A percentile compares a stretch with the other conserved stretches of the same genome.
Evolutionary conservation across 2,888 invertebrate species (phyloP).

Genomic region (Criorhina ranunculi): DNA sequence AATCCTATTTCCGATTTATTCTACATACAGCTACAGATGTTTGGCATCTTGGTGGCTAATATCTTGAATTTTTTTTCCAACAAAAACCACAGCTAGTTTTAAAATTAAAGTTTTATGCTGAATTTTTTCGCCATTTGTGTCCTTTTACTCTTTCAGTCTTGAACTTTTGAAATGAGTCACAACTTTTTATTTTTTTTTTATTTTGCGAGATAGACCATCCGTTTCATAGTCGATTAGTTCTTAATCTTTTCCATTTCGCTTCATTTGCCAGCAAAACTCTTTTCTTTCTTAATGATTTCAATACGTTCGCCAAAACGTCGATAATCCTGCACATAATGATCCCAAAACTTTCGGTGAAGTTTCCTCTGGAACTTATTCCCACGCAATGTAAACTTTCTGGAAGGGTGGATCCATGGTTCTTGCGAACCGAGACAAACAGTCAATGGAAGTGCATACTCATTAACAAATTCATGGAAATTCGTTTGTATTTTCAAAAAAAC

Average conservation of each 20-base stretch:
- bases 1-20: too few species aligned
- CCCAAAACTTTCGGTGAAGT: conserved; percentile 24
- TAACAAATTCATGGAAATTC: background rate
- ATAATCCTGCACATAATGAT: conserved; percentile 57
- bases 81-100: too few species aligned
- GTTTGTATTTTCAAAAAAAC: too few species aligned
- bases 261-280: conserved; percentile 40
- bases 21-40: too few species aligned
- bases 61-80: too few species aligned
- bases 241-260: conserved; percentile 45
- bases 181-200: conserved; percentile 2
- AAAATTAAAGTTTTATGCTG: too few species aligned
- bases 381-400: conserved; percentile 13
- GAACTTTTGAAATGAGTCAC: conserved; percentile 34
- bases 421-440: background rate
- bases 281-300: conserved; percentile 38
- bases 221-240: conserved; percentile 41
- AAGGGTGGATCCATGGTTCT: conserved; percentile 6
- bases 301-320: conserved; percentile 42
- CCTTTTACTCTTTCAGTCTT: background rate
- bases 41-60: too few species aligned
- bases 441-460: background rate
- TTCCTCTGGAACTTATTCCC: conserved; percentile 31
- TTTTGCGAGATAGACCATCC: conserved; percentile 9
- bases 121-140: background rate